Conservation (phyloP, 2,113 vertebrate genomes). For the Ia io region DNA sequence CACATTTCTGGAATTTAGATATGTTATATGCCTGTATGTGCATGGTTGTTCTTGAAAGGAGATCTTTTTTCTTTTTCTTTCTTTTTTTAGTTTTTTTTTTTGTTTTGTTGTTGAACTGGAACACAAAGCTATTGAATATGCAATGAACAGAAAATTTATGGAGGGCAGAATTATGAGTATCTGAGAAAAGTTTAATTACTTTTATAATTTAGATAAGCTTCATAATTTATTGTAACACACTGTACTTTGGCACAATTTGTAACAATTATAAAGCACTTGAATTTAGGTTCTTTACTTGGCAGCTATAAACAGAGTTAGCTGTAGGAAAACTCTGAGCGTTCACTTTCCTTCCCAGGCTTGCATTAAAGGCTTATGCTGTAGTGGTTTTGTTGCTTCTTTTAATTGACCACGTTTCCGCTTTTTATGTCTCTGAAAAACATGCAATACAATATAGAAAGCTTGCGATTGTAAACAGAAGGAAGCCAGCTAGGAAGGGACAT, state of each 20-base stretch:
- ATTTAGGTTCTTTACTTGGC: slow-evolving; percentile 70
- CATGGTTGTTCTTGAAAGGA: slow-evolving; percentile 42
- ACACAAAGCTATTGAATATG: slow-evolving; percentile 71
- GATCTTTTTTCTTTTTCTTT: background rate
- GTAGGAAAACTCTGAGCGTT: slow-evolving; percentile 66
- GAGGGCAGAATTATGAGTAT: slow-evolving; percentile 77
- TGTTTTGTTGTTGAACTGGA: slow-evolving; percentile 53
- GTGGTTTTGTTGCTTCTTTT: background rate
- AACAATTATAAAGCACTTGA: slow-evolving; percentile 69
- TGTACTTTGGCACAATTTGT: slow-evolving; percentile 72
- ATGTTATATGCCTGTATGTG: slow-evolving; percentile 39
- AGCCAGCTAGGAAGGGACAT: background rate
- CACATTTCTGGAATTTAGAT: slow-evolving; percentile 50
- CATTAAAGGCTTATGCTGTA: background rate
- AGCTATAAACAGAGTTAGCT: slow-evolving; percentile 60
- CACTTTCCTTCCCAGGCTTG: slow-evolving; percentile 2
- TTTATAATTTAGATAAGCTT: slow-evolving; percentile 79
- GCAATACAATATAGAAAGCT: background rate
- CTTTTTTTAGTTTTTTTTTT: background rate
- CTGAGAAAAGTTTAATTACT: slow-evolving; percentile 79
- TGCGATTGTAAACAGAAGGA: background rate
- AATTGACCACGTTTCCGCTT: background rate
- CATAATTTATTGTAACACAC: slow-evolving; percentile 75
- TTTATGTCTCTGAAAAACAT: slow-evolving; percentile 35
- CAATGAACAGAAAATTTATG: slow-evolving; percentile 76